Percentiles rank a stretch among this genome's conserved stretches.
Conservation (phyloP, 2,797 vertebrate species). For the Vespertilio murinus region DNA sequence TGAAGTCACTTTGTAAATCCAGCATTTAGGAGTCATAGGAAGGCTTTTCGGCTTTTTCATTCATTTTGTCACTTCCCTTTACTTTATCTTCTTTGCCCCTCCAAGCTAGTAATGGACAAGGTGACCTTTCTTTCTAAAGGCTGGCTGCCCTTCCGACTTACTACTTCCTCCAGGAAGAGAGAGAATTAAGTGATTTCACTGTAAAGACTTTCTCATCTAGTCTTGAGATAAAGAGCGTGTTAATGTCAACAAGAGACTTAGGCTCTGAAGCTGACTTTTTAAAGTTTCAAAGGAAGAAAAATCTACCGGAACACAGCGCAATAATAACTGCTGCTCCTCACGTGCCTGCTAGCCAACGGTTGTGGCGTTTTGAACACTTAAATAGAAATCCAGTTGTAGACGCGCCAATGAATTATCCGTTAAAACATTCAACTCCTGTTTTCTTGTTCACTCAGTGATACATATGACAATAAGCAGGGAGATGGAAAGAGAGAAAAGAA, state of each 20-base stretch:
- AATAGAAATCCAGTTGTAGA: not conserved
- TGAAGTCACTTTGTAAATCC: not conserved
- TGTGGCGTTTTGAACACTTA: not conserved
- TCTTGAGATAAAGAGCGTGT: not conserved
- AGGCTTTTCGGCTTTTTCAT: not conserved
- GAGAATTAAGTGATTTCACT: not conserved
- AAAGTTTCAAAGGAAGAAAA: constrained; percentile 22
- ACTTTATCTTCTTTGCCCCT: not conserved
- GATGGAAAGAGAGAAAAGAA: constrained; percentile 7
- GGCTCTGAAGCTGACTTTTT: not conserved
- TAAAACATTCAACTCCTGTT: not conserved
- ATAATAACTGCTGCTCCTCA: not conserved
- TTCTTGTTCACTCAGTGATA: not conserved
- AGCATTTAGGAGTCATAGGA: not conserved
- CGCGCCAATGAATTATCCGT: not conserved
- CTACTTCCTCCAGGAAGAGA: not conserved
- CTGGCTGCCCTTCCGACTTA: not conserved
- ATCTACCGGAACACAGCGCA: not conserved
- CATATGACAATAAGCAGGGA: not conserved
- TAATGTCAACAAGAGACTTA: constrained; percentile 22
- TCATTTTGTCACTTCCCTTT: not conserved
- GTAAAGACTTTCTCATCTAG: not conserved
- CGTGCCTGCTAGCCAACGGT: not conserved
- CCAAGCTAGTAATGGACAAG: not conserved
- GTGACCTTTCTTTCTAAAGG: not conserved